Percentiles rank a stretch among this genome's conserved stretches.
Evolutionary conservation across 2,113 vertebrate species (phyloP).

Genomic region (Tragulus kanchil): DNA sequence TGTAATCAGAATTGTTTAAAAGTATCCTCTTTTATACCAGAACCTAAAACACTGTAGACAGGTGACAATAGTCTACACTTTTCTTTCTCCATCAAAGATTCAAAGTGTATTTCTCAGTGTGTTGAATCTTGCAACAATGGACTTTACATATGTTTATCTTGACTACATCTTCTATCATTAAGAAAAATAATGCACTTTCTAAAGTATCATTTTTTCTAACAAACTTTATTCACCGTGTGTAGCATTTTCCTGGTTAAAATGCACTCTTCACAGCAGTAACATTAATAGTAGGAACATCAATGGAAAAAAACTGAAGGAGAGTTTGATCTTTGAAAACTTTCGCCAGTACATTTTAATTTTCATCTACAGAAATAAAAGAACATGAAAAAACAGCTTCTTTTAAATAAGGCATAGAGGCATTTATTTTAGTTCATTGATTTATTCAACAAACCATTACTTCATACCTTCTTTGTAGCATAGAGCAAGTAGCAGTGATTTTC

Average conservation of each 20-base stretch:
- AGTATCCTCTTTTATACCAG: neutral
- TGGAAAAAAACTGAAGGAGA: neutral
- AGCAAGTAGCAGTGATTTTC: neutral
- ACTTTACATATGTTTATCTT: neutral
- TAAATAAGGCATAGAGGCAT: too few species aligned
- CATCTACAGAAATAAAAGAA: conserved; percentile 3
- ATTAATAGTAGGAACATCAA: neutral
- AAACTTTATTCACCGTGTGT: neutral
- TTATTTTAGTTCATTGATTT: neutral
- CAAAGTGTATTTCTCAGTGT: neutral
- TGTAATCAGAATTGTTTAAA: conserved; percentile 19
- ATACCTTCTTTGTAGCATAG: neutral
- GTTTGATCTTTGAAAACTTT: neutral
- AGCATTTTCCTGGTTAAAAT: neutral
- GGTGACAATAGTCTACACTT: neutral
- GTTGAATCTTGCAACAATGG: neutral
- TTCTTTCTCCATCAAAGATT: neutral
- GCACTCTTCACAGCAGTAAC: neutral
- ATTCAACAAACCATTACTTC: neutral
- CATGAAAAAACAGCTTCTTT: neutral
- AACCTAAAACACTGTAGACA: neutral
- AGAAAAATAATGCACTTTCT: neutral
- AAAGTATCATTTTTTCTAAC: neutral
- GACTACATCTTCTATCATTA: neutral
- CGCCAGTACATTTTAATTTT: neutral